Percentiles rank a stretch among this genome's conserved stretches.
phyloP scores from a whole-genome alignment of 1,140 invertebrate genomes.

The Drosophila bocqueti region DNA sequence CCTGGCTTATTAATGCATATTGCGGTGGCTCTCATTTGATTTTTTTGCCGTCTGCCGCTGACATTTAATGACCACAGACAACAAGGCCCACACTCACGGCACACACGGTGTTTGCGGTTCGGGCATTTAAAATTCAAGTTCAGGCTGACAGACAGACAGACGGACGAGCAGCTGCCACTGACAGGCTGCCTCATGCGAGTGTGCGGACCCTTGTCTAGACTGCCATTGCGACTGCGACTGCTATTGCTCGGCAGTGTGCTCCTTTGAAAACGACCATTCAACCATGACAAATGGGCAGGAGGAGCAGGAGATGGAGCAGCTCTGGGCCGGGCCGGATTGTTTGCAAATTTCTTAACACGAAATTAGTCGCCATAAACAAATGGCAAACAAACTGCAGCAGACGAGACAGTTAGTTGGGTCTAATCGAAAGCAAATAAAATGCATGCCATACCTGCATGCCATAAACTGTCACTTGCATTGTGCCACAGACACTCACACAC shows the following conservation, averaged over 20 bases:
- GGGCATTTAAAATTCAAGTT: conserved; percentile 78
- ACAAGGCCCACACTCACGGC: conserved; percentile 28
- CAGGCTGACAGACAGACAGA: conserved; percentile 44
- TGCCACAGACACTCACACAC: conserved; percentile 42
- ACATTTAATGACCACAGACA: conserved; percentile 79
- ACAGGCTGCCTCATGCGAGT: conserved; percentile 43
- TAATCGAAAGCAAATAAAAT: conserved; percentile 83
- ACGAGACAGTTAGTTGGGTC: conserved; percentile 51
- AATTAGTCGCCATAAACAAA: conserved; percentile 80
- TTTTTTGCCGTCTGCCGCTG: conserved; percentile 59
- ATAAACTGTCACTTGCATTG: conserved; percentile 80
- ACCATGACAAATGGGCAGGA: conserved; percentile 40
- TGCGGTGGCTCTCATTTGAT: conserved; percentile 37
- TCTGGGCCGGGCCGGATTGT: conserved; percentile 44
- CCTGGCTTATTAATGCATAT: conserved; percentile 62
- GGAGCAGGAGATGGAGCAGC: neutral
- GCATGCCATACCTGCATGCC: conserved; percentile 80
- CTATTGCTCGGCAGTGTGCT: neutral
- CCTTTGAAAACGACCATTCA: conserved; percentile 23
- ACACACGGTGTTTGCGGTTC: conserved; percentile 69
- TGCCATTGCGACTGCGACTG: conserved; percentile 4
- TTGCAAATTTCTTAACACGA: conserved; percentile 82
- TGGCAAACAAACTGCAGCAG: conserved; percentile 65
- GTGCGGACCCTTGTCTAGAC: conserved; percentile 43
- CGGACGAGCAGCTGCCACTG: conserved; percentile 63